Base-by-base conservation (phyloP, 2,888 invertebrate genomes). In the Spisula solida region DNA sequence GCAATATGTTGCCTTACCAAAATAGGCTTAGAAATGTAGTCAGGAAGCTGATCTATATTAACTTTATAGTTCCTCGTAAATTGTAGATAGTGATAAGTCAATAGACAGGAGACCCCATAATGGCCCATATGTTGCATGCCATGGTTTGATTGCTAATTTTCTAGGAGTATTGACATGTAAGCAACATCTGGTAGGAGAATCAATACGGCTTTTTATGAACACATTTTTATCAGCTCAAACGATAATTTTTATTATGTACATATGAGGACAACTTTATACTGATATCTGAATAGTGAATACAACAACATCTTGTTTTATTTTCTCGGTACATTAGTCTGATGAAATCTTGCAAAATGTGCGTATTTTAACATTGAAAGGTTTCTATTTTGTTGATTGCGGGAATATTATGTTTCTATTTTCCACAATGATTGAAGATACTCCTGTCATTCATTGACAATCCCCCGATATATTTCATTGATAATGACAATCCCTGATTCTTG, bases 121-220 rank as follows among this genome's bases (percentile, higher is more conserved):
- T 25, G 2, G 34, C 75, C 75, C 75, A 75, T 2, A 14, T 75
- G 75, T 31, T 34, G 34, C 75, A 31, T 75, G 34, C 75, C 16
- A 18, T 12, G 34, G 4, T 75, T 75, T 34, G 70, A 75, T 47
- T 48, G 47, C 66, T 83, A 75, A 83, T 85, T 85, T 25, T 34
- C 34, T n/a, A 79, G 85, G 78, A 25, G 85, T 85, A 85, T 85
- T 79, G 78, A 85, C 41, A 18, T 29, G 8, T 12, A 55, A 34
- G 85, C 29, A 31, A 85, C 85, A 85, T 55, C 8, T 85, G 79
- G 56, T 8, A 1, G 8, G 1, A 1, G 25, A 16, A 85, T 85
- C 85, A 85, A 85, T 85, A 78, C n/a, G n/a, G 2, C 16, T 80
- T 48, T 48, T 79, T 51, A 48, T 47, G 29, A 75, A 25, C 25